A percentile compares a stretch with the other conserved stretches of the same genome.
Evolutionary conservation across 2,113 vertebrate species (phyloP).

Genomic region (Mionectes macconnelli): DNA sequence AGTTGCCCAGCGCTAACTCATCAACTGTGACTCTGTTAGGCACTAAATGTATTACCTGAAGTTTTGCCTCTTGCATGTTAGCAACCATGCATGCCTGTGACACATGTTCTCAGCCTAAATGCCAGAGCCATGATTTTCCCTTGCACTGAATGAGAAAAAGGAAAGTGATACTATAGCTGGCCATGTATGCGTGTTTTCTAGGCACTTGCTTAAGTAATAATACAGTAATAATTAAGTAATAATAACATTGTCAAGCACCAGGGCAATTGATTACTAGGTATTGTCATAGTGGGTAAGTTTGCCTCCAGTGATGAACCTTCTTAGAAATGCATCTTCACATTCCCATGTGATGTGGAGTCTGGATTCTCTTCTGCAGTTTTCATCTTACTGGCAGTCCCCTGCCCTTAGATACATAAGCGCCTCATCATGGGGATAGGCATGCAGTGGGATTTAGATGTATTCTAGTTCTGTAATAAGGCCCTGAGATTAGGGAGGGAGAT

Average conservation of each 20-base stretch:
- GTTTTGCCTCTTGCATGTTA: not conserved
- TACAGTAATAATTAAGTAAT: too few relatives aligned
- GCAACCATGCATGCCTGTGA: not conserved
- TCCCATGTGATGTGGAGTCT: not conserved
- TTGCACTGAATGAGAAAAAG: not conserved
- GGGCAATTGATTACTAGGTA: not conserved
- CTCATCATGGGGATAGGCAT: not conserved
- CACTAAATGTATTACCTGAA: not conserved
- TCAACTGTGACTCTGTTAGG: not conserved
- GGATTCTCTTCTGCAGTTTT: not conserved
- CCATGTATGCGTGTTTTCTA: not conserved
- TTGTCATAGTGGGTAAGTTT: not conserved
- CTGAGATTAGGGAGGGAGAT: not conserved
- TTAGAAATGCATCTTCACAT: not conserved
- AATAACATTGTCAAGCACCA: not conserved
- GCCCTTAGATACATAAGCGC: not conserved
- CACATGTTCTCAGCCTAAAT: not conserved
- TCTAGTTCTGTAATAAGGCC: not conserved
- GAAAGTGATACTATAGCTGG: not conserved
- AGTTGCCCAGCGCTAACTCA: not conserved
- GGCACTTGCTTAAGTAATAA: not conserved
- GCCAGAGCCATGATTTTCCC: not conserved
- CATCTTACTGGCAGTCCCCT: not conserved
- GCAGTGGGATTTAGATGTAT: not conserved
- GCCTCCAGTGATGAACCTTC: not conserved